Evolutionary conservation across 2,888 invertebrate genomes (phyloP), one percentile per base, ranked within the genome.

Genomic region (Halictus quadricinctus): DNA sequence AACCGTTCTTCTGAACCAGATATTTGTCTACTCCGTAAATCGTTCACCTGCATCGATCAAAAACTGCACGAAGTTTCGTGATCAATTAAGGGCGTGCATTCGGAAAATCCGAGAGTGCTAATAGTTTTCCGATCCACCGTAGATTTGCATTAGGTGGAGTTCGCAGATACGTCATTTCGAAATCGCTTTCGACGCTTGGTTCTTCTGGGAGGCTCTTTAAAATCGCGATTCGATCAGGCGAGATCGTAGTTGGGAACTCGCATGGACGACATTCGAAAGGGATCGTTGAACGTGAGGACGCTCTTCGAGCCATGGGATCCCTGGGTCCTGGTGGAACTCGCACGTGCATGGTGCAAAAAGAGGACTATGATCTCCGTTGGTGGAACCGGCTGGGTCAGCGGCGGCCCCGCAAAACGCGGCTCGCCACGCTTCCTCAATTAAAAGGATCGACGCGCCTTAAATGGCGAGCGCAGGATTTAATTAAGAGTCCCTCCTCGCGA

Each of bases 401-500:
- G 46, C 12, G 29, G 50, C 70, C 78, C 69, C 29, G 41, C 79
- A 76, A 78, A 83, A 50, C 76, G 29, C 64, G 18, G 69, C 60
- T 58, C 76, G 60, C 48, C 69, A 29, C 64, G 83, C 36, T 84
- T 82, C 79, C 82, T 70, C 84, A 41, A 88, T 87, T 87, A 81
- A 88, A 85, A 79, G 81, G 80, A 83, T 81, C 80, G 60, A 21
- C 66, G 76, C 74, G 41, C 87, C 80, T 87, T 82, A 84, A 85
- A 79, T 29, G 84, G 83, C 15, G 29, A 80, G 80, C 79, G 41
- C 6, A 4, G 69, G 83, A 85, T 87, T 87, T 85, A 84, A 88
- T 88, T 85, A 85, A 87, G 76, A 50, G 74, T 36, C 15, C 54
- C 43, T 72, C 54, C 36, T 74, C 15, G 80, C 72, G 48, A 72